A percentile compares a stretch with the other conserved stretches of the same genome.
These are phyloP conservation scores for Agonum fuliginosum DNA, from an alignment of 2,888 invertebrate genomes.

Conservation along the genomic window DNA sequence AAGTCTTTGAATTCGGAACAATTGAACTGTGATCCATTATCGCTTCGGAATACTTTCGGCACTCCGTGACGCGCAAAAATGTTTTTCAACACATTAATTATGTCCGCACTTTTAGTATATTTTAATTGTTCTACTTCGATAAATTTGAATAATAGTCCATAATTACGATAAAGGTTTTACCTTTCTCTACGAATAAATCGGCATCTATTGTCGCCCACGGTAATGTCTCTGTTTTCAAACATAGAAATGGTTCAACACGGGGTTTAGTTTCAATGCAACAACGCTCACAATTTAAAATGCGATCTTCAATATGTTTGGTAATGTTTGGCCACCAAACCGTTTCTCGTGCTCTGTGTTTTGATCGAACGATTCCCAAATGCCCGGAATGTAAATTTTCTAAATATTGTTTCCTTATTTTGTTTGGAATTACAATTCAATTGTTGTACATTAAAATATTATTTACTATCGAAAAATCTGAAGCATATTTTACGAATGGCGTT, in stretches of 20 bases:
- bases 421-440: conserved; percentile 10
- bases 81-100: conserved; percentile 15
- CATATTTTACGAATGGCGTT: neutral
- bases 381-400: conserved; percentile 2
- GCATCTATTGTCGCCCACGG: neutral
- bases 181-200: neutral
- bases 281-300: neutral
- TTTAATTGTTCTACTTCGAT: neutral
- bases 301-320: neutral
- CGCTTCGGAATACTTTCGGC: neutral
- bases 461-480: neutral
- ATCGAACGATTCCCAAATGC: neutral
- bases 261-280: neutral
- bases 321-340: neutral
- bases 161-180: neutral
- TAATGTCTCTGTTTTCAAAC: neutral
- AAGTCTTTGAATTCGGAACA: neutral
- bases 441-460: conserved; percentile 7
- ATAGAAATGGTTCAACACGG: neutral
- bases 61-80: neutral
- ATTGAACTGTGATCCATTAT: neutral
- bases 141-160: conserved; percentile 9
- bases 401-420: neutral
- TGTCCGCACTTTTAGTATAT: neutral
- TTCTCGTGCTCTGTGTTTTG: neutral